Evolutionary conservation across 1,140 invertebrate species (phyloP), one percentile per base, ranked within the genome.

Genomic region (Brachionus rotundiformis): DNA sequence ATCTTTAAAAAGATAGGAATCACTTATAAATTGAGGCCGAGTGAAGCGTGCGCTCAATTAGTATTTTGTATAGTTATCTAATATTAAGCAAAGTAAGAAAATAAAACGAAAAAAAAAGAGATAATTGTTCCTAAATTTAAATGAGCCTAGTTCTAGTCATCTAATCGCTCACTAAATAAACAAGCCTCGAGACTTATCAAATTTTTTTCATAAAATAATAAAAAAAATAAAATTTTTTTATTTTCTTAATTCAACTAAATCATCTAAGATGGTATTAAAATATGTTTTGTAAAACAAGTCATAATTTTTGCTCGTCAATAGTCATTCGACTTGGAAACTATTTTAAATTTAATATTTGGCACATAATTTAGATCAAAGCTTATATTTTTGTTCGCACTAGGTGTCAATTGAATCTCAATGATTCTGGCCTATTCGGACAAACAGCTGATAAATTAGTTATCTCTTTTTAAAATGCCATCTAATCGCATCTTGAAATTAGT

Each of bases 151-250:
- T 19, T 49, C 47, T 47, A 47, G 44, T 47, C 44, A 47, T n/a
- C 44, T 47, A 47, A 47, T 47, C 44, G n/a, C 44, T 47, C 10
- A 4, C 44, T 49, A 49, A 19, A n/a, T 19, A 39, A 39, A 49
- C 47, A 49, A 49, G n/a, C 47, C 47, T 49, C 47, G 47, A 49
- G 47, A 49, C 47, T 49, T 49, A 49, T 49, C 47, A 49, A 49
- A n/a, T n/a, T n/a, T n/a, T n/a, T n/a, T n/a, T n/a, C n/a, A n/a
- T n/a, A n/a, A n/a, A n/a, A n/a, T n/a, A n/a, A n/a, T n/a, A n/a
- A n/a, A n/a, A 49, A 49, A 47, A 47, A 47, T n/a, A 49, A 49
- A 49, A 49, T 49, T 49, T 49, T 49, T n/a, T n/a, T n/a, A n/a
- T n/a, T n/a, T n/a, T n/a, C n/a, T n/a, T n/a, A n/a, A n/a, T 49